Conservation (phyloP, 2,113 vertebrate genomes). For the Rhea americana region DNA sequence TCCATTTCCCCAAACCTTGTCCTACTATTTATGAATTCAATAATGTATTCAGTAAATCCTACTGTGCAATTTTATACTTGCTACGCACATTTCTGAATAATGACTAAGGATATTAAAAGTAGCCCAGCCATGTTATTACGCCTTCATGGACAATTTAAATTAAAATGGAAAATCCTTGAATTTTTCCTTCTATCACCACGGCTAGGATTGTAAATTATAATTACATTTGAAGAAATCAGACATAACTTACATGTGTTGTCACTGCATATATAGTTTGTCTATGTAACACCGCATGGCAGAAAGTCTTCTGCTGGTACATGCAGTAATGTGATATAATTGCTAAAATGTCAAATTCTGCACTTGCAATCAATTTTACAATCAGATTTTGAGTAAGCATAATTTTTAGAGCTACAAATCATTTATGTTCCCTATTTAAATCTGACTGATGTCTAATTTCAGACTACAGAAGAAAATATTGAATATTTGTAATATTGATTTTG, state of each 20-base stretch:
- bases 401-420: conserved; percentile 33
- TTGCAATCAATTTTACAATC: conserved; percentile 40
- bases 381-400: neutral
- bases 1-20: neutral
- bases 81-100: neutral
- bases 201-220: conserved; percentile 27
- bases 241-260: conserved; percentile 27
- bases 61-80: neutral
- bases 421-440: neutral
- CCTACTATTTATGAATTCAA: conserved; percentile 3
- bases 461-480: conserved; percentile 24
- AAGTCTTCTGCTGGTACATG: neutral
- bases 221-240: neutral
- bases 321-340: conserved; percentile 38
- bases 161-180: conserved; percentile 30
- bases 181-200: neutral
- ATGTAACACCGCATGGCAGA: conserved; percentile 1
- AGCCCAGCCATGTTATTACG: neutral
- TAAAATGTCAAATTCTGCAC: conserved; percentile 48
- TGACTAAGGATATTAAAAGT: neutral
- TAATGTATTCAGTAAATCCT: neutral
- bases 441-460: conserved; percentile 23
- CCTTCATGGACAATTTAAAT: conserved; percentile 17
- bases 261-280: conserved; percentile 41
- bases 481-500: conserved; percentile 10